These are phyloP conservation scores for Temnothorax curvispinosus DNA, from an alignment of 1,140 invertebrate species.

Conservation along the genomic window DNA sequence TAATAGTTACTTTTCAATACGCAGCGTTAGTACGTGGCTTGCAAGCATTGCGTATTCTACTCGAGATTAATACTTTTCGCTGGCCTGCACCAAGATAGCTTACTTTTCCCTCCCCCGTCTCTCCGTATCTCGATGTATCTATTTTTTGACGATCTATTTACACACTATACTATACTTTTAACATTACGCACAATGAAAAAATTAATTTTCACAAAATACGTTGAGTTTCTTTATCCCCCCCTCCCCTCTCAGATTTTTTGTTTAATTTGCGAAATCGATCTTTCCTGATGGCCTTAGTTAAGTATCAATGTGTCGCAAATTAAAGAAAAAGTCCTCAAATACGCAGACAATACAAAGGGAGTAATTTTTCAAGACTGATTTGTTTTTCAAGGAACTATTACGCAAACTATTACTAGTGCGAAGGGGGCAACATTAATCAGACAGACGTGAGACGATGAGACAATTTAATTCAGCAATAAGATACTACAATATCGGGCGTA, in stretches of 20 bases:
- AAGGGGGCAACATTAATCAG: neutral
- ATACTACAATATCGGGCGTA: slow-evolving; percentile 76
- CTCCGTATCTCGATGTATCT: slow-evolving; percentile 47
- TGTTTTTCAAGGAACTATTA: too few relatives aligned
- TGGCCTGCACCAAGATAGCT: slow-evolving; percentile 46
- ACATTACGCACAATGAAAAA: slow-evolving; percentile 31
- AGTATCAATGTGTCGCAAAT: neutral
- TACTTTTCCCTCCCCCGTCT: neutral
- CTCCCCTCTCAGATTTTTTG: neutral
- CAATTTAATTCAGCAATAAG: slow-evolving; percentile 78
- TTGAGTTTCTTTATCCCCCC: slow-evolving; percentile 10
- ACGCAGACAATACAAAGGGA: neutral
- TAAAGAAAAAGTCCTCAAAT: neutral
- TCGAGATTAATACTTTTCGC: slow-evolving; percentile 51
- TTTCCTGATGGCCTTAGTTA: neutral
- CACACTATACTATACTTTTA: slow-evolving; percentile 36
- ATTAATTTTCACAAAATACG: slow-evolving; percentile 21
- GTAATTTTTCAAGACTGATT: too few relatives aligned
- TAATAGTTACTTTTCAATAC: slow-evolving; percentile 35
- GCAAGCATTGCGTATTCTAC: slow-evolving; percentile 14
- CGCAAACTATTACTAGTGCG: neutral
- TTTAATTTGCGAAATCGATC: neutral
- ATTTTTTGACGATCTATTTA: slow-evolving; percentile 52
- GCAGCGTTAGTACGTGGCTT: slow-evolving; percentile 17
- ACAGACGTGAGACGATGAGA: slow-evolving; percentile 19